Base-by-base conservation (phyloP, 2,113 vertebrate genomes). In the Cariama cristata region DNA sequence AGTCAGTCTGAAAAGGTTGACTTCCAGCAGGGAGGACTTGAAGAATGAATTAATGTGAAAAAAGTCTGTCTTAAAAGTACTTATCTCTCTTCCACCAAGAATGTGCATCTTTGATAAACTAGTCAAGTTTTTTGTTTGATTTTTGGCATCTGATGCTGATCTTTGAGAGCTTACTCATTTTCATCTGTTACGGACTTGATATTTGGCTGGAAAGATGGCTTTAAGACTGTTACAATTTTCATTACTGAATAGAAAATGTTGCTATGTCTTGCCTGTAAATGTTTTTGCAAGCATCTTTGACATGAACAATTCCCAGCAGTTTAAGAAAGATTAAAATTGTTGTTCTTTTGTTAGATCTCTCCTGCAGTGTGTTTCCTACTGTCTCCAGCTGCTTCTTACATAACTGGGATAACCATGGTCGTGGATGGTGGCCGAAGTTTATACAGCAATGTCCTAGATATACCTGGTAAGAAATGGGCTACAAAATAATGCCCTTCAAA, bases 331-430 rank as follows among this genome's bases (percentile, higher is more conserved):
- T 64, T 81, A 16, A 85, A 90, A 40, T 71, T 35, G 71, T 85
- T 68, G 30, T 92, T 75, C 59, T 86, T 81, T 59, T 75, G 60
- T 90, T 94, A 99, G 99, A 89, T 99, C 56, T 99, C 99, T 12
- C 95, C 99, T 18, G 73, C 98, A 8, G 99, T 99, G 18, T 99
- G 99, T 96, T 99, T 99, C 97, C 97, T 99, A 71, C 98, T 99
- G 1, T 99, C 99, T 88, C 99, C 99, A 32, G 99, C 97, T 47
- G 99, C 99, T 49, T 99, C 99, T 59, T 99, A 96, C 93, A 98
- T 99, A 95, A 99, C 99, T 15, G 99, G 99, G 50, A 99, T 99
- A 93, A 98, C 99, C 9, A 56, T 99, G 79, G 97, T 88, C 0
- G 98, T 99, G 33, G 99, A 99, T 42, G 99, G 99, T 5, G 99